Percentiles rank a stretch among this genome's conserved stretches.
phyloP scores from a whole-genome alignment of 2,797 vertebrate species.

The Melanotaenia maccullochi region DNA sequence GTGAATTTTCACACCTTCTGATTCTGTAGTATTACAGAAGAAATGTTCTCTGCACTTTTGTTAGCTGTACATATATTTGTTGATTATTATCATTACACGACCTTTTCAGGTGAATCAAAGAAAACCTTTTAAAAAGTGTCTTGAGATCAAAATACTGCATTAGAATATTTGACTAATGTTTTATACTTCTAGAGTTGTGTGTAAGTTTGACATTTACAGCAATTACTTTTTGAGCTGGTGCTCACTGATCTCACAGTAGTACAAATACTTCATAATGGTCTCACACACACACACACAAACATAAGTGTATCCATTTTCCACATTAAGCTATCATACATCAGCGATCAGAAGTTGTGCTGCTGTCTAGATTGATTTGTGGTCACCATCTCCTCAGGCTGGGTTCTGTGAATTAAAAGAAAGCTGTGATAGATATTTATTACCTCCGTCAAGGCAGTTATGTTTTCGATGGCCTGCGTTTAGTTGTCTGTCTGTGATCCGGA shows the following conservation, averaged over 20 bases:
- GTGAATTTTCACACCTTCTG: background rate
- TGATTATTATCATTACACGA: no score
- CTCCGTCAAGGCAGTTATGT: no score
- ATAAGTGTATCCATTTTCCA: slow-evolving; percentile 2
- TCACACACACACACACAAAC: slow-evolving; percentile 12
- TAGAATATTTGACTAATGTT: slow-evolving; percentile 19
- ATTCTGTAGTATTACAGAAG: background rate
- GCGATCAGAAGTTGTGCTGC: slow-evolving; percentile 25
- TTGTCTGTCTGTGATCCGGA: no score
- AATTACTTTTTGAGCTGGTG: slow-evolving; percentile 42
- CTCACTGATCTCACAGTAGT: slow-evolving; percentile 20
- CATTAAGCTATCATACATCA: slow-evolving; percentile 37
- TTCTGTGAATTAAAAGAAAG: slow-evolving; percentile 45
- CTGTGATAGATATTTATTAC: slow-evolving; percentile 24
- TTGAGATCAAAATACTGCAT: background rate
- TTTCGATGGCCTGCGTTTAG: no score
- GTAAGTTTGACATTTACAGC: slow-evolving; percentile 32
- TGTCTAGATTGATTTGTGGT: slow-evolving; percentile 61
- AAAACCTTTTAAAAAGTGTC: background rate
- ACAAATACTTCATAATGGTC: slow-evolving; percentile 35
- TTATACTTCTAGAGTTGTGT: background rate
- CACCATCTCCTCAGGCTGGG: slow-evolving; percentile 32
- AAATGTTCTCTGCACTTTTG: background rate
- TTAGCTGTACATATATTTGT: background rate
- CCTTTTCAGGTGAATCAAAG: no score